Percentiles rank a stretch among this genome's conserved stretches.
Conservation (phyloP, 1,140 invertebrate genomes). For the Leptopilina boulardi region DNA sequence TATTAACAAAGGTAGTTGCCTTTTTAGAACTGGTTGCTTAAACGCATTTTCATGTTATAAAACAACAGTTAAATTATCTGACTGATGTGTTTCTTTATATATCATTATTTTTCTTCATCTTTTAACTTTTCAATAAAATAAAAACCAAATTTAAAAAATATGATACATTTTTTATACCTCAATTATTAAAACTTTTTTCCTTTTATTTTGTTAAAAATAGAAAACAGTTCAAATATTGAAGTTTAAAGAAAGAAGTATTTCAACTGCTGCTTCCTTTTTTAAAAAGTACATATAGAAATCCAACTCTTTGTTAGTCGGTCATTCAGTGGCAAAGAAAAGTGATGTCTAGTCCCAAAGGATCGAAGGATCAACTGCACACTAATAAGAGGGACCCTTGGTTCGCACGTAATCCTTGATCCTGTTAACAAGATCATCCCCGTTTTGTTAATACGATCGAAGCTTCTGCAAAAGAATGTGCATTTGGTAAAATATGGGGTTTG, state of each 20-base stretch:
- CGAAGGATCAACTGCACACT: slow-evolving; percentile 33
- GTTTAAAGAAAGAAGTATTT: no score
- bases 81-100: no score
- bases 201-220: no score
- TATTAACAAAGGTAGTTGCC: slow-evolving; percentile 38
- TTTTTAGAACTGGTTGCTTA: background rate
- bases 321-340: background rate
- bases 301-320: slow-evolving; percentile 37
- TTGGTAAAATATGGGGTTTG: background rate
- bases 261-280: no score
- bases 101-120: background rate
- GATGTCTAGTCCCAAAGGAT: slow-evolving; percentile 45
- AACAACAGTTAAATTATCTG: background rate
- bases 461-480: slow-evolving; percentile 17
- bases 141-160: no score
- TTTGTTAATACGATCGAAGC: background rate
- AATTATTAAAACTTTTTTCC: no score
- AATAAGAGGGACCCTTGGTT: slow-evolving; percentile 48
- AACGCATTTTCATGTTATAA: background rate
- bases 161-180: no score
- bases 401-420: slow-evolving; percentile 47
- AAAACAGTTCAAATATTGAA: no score
- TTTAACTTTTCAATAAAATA: no score
- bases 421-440: slow-evolving; percentile 51
- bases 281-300: background rate